Percentiles rank a stretch among this genome's conserved stretches.
Conservation (phyloP, 2,113 vertebrate species). For the Mormoops blainvillei region DNA sequence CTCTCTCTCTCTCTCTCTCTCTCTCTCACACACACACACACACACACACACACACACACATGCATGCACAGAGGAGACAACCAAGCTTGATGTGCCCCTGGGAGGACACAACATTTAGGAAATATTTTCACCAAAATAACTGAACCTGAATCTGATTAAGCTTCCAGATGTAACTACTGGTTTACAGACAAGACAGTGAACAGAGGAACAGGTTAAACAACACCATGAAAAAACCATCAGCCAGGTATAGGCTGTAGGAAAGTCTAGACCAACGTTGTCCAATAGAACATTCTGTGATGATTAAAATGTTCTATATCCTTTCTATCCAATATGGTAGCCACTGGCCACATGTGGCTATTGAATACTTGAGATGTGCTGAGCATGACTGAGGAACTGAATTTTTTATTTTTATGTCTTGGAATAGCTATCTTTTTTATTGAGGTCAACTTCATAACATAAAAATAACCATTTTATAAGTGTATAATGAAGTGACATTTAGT, state of each 20-base stretch:
- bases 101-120: neutral
- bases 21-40: neutral
- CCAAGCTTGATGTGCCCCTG: neutral
- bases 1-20: no score
- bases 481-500: neutral
- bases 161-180: neutral
- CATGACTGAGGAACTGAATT: neutral
- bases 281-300: neutral
- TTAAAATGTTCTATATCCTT: neutral
- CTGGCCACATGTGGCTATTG: no score
- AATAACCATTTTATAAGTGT: neutral
- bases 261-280: neutral
- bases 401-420: neutral
- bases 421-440: neutral
- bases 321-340: neutral
- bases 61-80: neutral
- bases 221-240: neutral
- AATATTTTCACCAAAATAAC: neutral
- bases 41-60: neutral
- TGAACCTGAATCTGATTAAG: neutral
- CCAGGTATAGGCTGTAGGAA: neutral
- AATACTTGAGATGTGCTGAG: neutral
- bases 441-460: neutral
- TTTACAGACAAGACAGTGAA: neutral
- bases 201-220: neutral